Evolutionary conservation across 2,113 vertebrate species (phyloP), one percentile per base, ranked within the genome.

Genomic region (Ceyx cyanopectus): DNA sequence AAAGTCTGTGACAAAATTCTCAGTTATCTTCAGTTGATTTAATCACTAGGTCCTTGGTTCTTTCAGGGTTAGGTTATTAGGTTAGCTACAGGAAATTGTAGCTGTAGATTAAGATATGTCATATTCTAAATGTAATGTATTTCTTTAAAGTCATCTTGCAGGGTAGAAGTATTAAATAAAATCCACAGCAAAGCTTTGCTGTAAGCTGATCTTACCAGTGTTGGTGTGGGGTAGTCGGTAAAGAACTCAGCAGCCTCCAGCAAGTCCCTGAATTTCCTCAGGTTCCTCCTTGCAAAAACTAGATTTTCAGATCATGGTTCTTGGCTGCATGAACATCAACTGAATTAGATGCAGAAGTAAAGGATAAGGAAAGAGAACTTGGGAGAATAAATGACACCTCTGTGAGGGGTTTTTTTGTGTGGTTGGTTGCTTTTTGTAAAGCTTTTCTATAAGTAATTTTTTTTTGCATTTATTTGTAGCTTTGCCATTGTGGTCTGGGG

Each of bases 401-500:
- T 29, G 2, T 50, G 27, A 75, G 10, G 2, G 4, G 2, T 62
- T 82, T 10, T 46, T 66, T 73, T 19, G 15, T 37, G 4, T 10
- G 3, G 11, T 40, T 66, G 10, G 5, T 10, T 20, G 8, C 26
- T 15, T 41, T 53, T 37, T 81, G 29, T 51, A 46, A 54, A 78
- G 34, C 30, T 56, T 37, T 79, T 54, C 10, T 73, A 74, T 6
- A 58, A 74, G 9, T 88, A 6, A 16, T 21, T 14, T 8, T 9
- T 5, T 90, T 54, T 91, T 93, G 51, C 34, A 10, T 82, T 60
- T 74, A 48, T 96, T 98, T 56, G 9, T 95, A 99, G 99, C 96
- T 99, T 99, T 87, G 98, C 99, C 67, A 99, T 99, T 0, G 99
- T 99, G 34, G 97, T 99, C 96, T 99, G 99, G 99, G 99, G 99